These are phyloP conservation scores for Sphaerodactylus townsendi DNA, from an alignment of 2,113 vertebrate species.

Conservation along the genomic window DNA sequence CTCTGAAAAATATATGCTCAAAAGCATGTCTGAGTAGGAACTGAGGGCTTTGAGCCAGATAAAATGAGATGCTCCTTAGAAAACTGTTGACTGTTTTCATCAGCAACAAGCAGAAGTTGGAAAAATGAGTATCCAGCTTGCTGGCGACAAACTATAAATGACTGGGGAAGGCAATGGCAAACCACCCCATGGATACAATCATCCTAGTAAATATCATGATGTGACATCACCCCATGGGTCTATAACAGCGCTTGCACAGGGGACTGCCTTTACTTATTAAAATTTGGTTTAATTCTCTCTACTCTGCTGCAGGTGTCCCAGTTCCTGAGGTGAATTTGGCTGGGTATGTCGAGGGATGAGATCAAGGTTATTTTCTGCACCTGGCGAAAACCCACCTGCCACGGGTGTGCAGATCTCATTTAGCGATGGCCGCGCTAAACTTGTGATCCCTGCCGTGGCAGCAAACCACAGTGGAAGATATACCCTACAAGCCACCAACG, in stretches of 20 bases:
- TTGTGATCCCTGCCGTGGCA: constrained; percentile 91
- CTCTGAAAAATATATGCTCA: background rate
- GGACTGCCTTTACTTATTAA: too few species aligned
- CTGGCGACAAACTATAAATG: too few species aligned
- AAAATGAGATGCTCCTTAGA: background rate
- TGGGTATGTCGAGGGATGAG: constrained; percentile 99
- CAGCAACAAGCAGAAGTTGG: accelerated
- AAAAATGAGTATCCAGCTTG: too few species aligned
- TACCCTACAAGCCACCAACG: constrained; percentile 95
- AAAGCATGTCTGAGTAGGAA: background rate
- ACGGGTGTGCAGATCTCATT: constrained; percentile 97
- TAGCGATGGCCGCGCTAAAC: constrained; percentile 97
- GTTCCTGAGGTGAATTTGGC: constrained; percentile 99
- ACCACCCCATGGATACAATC: too few species aligned
- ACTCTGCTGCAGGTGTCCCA: constrained; percentile 83
- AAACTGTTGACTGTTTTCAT: accelerated
- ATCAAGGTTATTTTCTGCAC: constrained; percentile 98
- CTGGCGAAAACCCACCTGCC: constrained; percentile 89
- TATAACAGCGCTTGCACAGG: too few species aligned
- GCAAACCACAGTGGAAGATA: constrained; percentile 92
- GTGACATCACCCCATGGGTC: too few species aligned
- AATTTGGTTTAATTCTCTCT: background rate
- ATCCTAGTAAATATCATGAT: too few species aligned
- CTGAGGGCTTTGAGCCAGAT: background rate
- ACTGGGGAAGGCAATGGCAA: too few species aligned